Percentiles rank a stretch among this genome's conserved stretches.
These are phyloP conservation scores for Upupa epops DNA, from an alignment of 2,113 vertebrate genomes.

Conservation along the genomic window DNA sequence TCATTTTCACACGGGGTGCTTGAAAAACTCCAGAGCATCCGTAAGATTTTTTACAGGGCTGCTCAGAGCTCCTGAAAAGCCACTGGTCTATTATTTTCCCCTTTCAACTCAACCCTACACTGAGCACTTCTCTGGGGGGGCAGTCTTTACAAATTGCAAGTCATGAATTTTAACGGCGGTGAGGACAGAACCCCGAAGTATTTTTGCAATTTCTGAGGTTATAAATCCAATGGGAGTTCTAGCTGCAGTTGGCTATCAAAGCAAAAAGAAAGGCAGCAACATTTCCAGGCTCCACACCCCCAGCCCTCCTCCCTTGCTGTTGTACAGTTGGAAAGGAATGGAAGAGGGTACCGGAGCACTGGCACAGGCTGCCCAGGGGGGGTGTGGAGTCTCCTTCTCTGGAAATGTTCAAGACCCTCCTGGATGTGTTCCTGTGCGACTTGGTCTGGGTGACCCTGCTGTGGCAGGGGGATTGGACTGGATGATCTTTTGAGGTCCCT, in stretches of 20 bases:
- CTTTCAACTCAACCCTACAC: background rate
- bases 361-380: too few relatives aligned
- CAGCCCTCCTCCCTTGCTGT: background rate
- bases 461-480: too few relatives aligned
- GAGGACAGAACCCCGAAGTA: background rate
- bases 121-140: background rate
- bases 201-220: background rate
- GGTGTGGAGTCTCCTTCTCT: too few relatives aligned
- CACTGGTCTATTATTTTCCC: background rate
- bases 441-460: too few relatives aligned
- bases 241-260: background rate
- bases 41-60: background rate
- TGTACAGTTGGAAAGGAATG: background rate
- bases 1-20: background rate
- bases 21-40: background rate
- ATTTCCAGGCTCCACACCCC: background rate
- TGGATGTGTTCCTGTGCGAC: too few relatives aligned
- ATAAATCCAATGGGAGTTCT: background rate
- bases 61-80: background rate
- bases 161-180: conserved; percentile 13
- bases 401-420: too few relatives aligned
- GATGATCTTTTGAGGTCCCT: too few relatives aligned
- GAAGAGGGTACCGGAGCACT: too few relatives aligned
- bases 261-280: background rate
- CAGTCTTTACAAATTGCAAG: conserved; percentile 13